Evolutionary conservation across 2,113 vertebrate genomes (phyloP), one percentile per base, ranked within the genome.

Genomic region (Nestor notabilis): DNA sequence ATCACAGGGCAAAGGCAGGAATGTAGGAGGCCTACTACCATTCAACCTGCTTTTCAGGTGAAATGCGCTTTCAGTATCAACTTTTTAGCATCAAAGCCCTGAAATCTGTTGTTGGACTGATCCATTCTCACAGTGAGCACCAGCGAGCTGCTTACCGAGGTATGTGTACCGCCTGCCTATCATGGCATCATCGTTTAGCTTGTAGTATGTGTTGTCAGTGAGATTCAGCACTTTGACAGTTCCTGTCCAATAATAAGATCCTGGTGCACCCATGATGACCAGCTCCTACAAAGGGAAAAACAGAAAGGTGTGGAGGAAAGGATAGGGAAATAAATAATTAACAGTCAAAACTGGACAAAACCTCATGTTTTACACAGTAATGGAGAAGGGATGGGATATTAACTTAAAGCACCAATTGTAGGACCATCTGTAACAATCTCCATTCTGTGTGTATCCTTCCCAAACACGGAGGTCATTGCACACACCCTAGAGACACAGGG

Each of bases 241-340:
- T 89, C 99, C 99, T 6, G 99, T 99, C 99, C 99, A 99, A 83
- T 99, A 99, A 95, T 99, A 99, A 5, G 99, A 99, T 33, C 99
- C 99, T 0, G 99, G 99, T 5, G 99, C 99, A 2, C 99, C 99
- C 99, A 99, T 99, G 74, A 99, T 98, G 86, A 99, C 99, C 97
- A 99, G 97, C 91, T 99, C 99, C 99, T 99, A 87, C 33, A 92
- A 94, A 37, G 85, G 31, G 87, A 92, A 97, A 81, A 85, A 63
- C 10, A 52, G 7, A 87, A 75, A 3, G 31, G 21, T 31, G 17
- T 23, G 6, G 16, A 28, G 21, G 33, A 79, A 83, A 81, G 17
- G 17, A 37, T 18, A 49, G 43, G 11, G 3, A 17, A 52, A 88
- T 94, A 78, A 55, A 41, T 11, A 63, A n/a, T 7, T 3, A 76